Percentiles rank a stretch among this genome's conserved stretches.
Conservation (phyloP, 2,888 invertebrate species). For the Aporophyla lueneburgensis region DNA sequence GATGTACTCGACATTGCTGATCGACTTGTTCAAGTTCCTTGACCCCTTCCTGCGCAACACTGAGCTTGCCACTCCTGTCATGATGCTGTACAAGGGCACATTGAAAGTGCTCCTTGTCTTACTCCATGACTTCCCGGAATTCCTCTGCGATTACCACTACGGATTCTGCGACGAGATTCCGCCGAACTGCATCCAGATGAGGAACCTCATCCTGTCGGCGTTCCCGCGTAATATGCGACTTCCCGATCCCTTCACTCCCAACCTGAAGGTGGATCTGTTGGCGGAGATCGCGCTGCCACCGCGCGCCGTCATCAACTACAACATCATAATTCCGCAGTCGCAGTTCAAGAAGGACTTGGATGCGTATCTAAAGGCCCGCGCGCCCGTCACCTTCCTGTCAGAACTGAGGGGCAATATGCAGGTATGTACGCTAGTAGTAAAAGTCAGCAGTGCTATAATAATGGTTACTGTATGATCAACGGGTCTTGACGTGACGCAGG, state of each 20-base stretch:
- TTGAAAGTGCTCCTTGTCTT: constrained; percentile 98
- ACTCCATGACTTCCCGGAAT: constrained; percentile 99
- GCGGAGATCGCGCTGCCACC: constrained; percentile 97
- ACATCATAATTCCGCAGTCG: constrained; percentile 95
- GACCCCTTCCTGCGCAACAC: constrained; percentile 99
- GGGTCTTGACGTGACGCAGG: constrained; percentile 69
- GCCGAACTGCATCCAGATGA: constrained; percentile 99
- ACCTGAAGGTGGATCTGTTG: constrained; percentile 97
- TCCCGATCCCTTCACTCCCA: constrained; percentile 99
- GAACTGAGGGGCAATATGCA: constrained; percentile 97
- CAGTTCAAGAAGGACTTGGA: constrained; percentile 99
- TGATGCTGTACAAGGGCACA: constrained; percentile 98
- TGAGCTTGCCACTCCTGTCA: constrained; percentile 98
- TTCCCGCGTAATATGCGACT: constrained; percentile 99
- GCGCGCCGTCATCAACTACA: constrained; percentile 96
- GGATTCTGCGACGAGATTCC: constrained; percentile 99
- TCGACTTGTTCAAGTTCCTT: constrained; percentile 98
- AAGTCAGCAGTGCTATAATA: not conserved
- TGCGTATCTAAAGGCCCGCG: constrained; percentile 97
- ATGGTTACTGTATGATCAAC: not conserved
- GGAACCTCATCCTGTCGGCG: constrained; percentile 99
- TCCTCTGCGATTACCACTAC: constrained; percentile 99
- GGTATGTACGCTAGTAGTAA: constrained; percentile 78
- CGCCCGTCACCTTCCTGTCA: constrained; percentile 98
- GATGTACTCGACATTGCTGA: constrained; percentile 98